These are phyloP conservation scores for Malurus alboscapulatus DNA, from an alignment of 2,113 vertebrate genomes.

Conservation along the genomic window DNA sequence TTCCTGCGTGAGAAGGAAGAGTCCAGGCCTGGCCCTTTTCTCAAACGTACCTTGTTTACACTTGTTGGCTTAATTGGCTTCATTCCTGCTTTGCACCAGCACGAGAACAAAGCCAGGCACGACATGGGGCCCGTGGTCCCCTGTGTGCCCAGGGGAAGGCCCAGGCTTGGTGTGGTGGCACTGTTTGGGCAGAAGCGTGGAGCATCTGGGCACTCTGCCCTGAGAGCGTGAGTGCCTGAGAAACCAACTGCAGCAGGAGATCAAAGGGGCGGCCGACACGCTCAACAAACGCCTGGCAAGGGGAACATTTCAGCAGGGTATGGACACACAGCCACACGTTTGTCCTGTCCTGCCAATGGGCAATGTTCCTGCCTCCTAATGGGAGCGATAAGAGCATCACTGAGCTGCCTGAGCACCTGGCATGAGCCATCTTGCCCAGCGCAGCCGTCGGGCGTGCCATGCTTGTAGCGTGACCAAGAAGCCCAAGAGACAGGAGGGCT, in stretches of 20 bases:
- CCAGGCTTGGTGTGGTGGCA: not conserved
- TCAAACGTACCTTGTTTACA: not conserved
- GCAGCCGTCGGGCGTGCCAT: slow-evolving; percentile 33
- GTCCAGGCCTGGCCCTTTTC: not conserved
- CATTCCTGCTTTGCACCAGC: not conserved
- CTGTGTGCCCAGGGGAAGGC: not conserved
- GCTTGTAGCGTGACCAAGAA: slow-evolving; percentile 52
- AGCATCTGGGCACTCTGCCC: not conserved
- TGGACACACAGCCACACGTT: slow-evolving; percentile 34
- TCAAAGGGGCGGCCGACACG: slow-evolving; percentile 23
- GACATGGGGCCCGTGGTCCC: not conserved
- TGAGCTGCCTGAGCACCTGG: slow-evolving; percentile 17
- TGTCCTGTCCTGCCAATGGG: slow-evolving; percentile 60
- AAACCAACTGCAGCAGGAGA: slow-evolving; percentile 17
- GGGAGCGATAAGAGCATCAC: slow-evolving; percentile 53
- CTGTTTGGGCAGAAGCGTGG: not conserved
- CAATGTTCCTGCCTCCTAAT: slow-evolving; percentile 54
- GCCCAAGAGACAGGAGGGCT: slow-evolving; percentile 21
- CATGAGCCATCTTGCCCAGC: slow-evolving; percentile 50
- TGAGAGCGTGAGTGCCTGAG: not conserved
- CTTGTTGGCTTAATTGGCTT: not conserved
- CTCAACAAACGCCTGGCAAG: not conserved
- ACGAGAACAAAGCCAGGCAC: not conserved
- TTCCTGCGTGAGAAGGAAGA: slow-evolving; percentile 34
- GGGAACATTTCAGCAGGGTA: slow-evolving; percentile 5